A percentile compares a stretch with the other conserved stretches of the same genome.
Evolutionary conservation across 2,797 vertebrate genomes (phyloP).

Genomic region (Pipistrellus pipistrellus): DNA sequence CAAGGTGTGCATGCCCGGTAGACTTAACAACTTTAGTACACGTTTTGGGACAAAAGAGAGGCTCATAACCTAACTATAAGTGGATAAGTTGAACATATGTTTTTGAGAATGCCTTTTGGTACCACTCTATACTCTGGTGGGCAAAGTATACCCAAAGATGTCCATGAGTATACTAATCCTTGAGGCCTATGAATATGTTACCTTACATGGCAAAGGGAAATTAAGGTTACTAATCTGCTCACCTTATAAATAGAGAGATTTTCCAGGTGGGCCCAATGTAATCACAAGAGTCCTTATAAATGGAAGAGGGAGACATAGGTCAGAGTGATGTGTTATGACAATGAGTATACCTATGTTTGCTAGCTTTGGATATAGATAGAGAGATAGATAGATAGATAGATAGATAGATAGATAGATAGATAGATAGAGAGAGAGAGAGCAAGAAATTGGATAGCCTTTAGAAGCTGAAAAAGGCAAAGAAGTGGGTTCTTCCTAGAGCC

Average conservation of each 20-base stretch:
- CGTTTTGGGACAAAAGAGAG: slow-evolving; percentile 1
- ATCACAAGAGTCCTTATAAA: not conserved
- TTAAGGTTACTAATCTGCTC: not conserved
- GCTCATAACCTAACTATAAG: not conserved
- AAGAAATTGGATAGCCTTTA: not conserved
- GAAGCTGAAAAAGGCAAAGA: not conserved
- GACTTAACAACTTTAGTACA: not conserved
- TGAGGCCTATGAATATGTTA: not conserved
- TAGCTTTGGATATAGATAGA: not conserved
- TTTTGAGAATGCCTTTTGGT: not conserved
- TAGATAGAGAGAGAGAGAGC: not conserved
- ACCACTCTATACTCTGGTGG: not conserved
- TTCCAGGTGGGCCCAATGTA: not conserved
- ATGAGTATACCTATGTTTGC: not conserved
- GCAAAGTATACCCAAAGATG: not conserved
- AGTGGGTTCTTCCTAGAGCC: not conserved
- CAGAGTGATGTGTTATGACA: not conserved
- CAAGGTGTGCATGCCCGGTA: not conserved
- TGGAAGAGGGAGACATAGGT: not conserved
- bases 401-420: not conserved
- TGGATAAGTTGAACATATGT: not conserved
- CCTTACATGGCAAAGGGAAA: not conserved
- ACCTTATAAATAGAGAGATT: slow-evolving; percentile 12
- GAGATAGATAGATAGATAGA: not conserved
- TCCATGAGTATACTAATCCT: not conserved